phyloP scores from a whole-genome alignment of 2,888 invertebrate genomes.

The Erebia palarica region DNA sequence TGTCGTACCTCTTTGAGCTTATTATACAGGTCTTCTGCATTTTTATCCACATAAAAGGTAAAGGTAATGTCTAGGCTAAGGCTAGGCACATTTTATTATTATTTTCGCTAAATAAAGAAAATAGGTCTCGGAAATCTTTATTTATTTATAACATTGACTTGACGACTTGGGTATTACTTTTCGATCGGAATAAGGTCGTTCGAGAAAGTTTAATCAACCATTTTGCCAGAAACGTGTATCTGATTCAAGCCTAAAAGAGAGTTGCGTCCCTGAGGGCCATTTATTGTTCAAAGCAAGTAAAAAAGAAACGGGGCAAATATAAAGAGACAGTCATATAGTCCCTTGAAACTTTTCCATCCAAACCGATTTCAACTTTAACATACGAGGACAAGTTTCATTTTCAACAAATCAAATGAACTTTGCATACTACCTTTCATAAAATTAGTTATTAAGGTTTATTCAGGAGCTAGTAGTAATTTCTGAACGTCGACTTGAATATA shows the following conservation, averaged over 20 bases:
- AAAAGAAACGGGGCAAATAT: slow-evolving; percentile 62
- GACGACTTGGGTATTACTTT: not conserved
- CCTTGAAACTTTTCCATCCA: slow-evolving; percentile 37
- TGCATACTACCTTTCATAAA: slow-evolving; percentile 45
- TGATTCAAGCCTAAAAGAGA: slow-evolving; percentile 53
- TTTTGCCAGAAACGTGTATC: slow-evolving; percentile 36
- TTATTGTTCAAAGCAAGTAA: slow-evolving; percentile 75
- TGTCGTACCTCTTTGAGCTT: too few relatives aligned
- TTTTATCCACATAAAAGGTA: too few relatives aligned
- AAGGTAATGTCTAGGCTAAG: too few relatives aligned
- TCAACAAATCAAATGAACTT: slow-evolving; percentile 32
- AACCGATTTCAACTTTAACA: slow-evolving; percentile 42
- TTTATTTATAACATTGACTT: not conserved
- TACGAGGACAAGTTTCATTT: slow-evolving; percentile 44
- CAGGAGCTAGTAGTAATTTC: slow-evolving; percentile 66
- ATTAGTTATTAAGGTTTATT: slow-evolving; percentile 66
- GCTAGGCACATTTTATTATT: too few relatives aligned
- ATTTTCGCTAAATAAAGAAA: not conserved
- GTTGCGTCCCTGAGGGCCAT: slow-evolving; percentile 64
- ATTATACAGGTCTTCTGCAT: too few relatives aligned
- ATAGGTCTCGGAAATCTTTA: not conserved
- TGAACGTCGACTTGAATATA: slow-evolving; percentile 62
- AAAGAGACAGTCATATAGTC: slow-evolving; percentile 48
- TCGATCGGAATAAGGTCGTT: not conserved
- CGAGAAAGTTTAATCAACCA: not conserved